Evolutionary conservation across 2,113 vertebrate genomes (phyloP).

Genomic region (Zapus hudsonius): DNA sequence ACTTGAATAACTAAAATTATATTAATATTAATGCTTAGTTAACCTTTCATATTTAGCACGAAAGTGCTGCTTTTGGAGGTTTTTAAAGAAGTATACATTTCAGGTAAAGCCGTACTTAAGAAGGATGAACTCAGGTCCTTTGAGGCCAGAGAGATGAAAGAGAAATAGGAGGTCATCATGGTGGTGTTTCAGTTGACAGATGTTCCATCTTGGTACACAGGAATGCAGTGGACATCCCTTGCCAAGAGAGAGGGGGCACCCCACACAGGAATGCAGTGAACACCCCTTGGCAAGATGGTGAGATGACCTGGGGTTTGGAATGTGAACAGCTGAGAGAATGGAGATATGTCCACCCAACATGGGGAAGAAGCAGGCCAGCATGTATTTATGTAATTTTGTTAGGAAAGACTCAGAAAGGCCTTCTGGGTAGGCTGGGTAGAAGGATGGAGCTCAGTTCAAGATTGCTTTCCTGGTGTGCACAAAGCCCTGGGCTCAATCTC

Average conservation of each 20-base stretch:
- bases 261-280: rapidly evolving
- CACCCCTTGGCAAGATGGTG: no score
- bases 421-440: no score
- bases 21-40: background rate
- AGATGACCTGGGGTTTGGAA: no score
- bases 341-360: background rate
- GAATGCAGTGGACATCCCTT: no score
- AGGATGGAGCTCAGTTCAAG: background rate
- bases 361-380: background rate
- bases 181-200: background rate
- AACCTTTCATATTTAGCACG: background rate
- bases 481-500: background rate
- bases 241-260: background rate
- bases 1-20: background rate
- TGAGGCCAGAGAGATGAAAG: no score
- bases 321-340: background rate
- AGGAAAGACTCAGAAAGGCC: background rate
- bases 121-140: background rate
- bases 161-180: no score
- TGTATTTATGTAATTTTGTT: background rate
- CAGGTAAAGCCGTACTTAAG: background rate
- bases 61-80: no score
- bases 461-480: no score
- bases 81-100: no score
- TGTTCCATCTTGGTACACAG: no score